Conservation (phyloP, 2,797 vertebrate species). For the Leptoclinus maculatus region DNA sequence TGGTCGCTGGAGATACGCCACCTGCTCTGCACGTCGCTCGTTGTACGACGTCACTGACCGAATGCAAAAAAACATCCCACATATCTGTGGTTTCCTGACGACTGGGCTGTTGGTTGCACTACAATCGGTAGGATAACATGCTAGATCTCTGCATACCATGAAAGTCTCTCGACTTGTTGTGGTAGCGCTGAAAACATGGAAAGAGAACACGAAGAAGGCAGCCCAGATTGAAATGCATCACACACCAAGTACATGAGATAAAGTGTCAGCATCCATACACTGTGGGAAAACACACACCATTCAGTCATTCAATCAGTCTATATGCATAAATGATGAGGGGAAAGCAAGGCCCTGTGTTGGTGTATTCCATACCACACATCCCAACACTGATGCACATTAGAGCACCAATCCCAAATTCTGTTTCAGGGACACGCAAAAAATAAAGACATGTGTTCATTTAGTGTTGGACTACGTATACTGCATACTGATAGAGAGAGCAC, state of each 20-base stretch:
- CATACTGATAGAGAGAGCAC: background rate
- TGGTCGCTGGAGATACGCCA: too few species aligned
- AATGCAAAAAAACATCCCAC: background rate
- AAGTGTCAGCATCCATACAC: slow-evolving; percentile 17
- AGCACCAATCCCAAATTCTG: background rate
- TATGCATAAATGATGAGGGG: slow-evolving; percentile 45
- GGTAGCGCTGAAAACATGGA: background rate
- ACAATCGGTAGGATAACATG: background rate
- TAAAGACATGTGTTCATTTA: background rate
- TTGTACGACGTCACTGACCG: too few species aligned
- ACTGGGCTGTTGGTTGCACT: background rate
- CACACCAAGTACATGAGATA: slow-evolving; percentile 9
- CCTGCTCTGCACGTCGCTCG: too few species aligned
- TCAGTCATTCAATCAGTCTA: slow-evolving; percentile 23
- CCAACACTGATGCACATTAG: background rate
- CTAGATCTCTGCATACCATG: background rate
- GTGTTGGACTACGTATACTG: background rate
- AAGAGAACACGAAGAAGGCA: background rate
- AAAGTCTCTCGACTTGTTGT: background rate
- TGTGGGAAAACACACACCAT: slow-evolving; percentile 18
- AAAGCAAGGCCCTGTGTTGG: background rate
- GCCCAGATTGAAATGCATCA: slow-evolving; percentile 9
- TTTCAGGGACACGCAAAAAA: background rate
- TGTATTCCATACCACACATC: slow-evolving; percentile 11
- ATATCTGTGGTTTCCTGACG: background rate